Evolutionary conservation across 2,888 invertebrate genomes (phyloP).

Genomic region (Noctuana brunneofusca): DNA sequence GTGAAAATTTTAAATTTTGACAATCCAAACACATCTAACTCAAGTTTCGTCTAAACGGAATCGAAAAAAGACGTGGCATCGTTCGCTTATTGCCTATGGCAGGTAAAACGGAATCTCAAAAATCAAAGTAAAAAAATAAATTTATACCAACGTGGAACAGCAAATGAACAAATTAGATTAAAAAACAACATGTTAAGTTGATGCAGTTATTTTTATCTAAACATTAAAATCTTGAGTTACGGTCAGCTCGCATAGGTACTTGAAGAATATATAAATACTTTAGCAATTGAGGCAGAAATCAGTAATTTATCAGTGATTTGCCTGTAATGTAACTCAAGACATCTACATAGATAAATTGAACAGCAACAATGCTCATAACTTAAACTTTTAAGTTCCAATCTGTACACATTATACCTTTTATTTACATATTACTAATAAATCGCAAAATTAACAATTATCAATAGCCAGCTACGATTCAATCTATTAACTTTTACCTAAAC

Average conservation of each 20-base stretch:
- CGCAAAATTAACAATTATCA: constrained; percentile 36
- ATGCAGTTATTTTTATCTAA: constrained; percentile 6
- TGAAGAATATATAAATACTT: not conserved
- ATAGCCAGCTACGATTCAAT: constrained; percentile 65
- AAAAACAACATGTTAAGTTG: constrained; percentile 47
- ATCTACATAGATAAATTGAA: constrained; percentile 5
- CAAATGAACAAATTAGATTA: constrained; percentile 61
- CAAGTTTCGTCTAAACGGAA: constrained; percentile 42
- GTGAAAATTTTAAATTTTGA: constrained; percentile 62
- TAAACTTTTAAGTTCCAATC: constrained; percentile 35
- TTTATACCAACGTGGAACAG: constrained; percentile 60
- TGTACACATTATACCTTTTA: constrained; percentile 36
- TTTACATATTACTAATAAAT: constrained; percentile 38
- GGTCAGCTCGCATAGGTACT: not conserved
- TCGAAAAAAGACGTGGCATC: constrained; percentile 59
- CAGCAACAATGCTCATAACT: constrained; percentile 27
- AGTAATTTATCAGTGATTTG: too few species aligned
- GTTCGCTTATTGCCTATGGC: constrained; percentile 79
- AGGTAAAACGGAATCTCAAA: constrained; percentile 76
- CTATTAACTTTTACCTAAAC: constrained; percentile 79
- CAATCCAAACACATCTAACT: constrained; percentile 42
- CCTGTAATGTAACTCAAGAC: not conserved
- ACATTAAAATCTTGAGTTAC: not conserved
- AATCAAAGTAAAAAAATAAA: constrained; percentile 62
- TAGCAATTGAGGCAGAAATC: not conserved